A percentile compares a stretch with the other conserved stretches of the same genome.
These are phyloP conservation scores for Ophioninae sp. DNA, from an alignment of 2,888 invertebrate species.

Conservation along the genomic window DNA sequence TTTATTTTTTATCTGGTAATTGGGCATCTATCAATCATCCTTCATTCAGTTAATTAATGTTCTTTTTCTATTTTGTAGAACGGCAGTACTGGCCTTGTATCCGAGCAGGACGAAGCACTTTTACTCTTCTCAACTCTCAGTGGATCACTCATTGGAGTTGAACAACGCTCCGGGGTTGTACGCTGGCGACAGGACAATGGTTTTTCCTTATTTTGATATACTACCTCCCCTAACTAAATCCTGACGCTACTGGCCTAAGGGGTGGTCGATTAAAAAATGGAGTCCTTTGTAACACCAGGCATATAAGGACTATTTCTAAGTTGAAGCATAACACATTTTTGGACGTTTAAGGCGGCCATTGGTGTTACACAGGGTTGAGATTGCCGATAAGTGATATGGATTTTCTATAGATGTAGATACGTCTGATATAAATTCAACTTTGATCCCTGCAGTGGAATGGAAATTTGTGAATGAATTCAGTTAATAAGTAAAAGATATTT, in stretches of 20 bases:
- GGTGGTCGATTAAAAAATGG: neutral
- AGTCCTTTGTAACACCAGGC: neutral
- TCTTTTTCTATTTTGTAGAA: constrained; percentile 64
- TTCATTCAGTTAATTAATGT: neutral
- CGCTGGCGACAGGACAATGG: constrained; percentile 96
- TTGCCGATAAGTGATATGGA: neutral
- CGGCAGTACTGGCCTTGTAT: constrained; percentile 74
- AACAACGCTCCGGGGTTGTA: constrained; percentile 91
- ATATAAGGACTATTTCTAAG: neutral
- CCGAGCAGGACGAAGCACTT: constrained; percentile 77
- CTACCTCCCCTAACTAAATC: no score
- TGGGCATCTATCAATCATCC: neutral
- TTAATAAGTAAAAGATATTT: neutral
- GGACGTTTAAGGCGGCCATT: neutral
- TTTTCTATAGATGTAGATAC: neutral
- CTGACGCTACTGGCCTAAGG: neutral
- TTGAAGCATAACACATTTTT: neutral
- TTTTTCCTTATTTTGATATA: constrained; percentile 77
- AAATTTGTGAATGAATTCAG: no score
- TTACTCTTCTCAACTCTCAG: constrained; percentile 95
- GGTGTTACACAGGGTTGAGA: neutral
- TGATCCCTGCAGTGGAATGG: neutral
- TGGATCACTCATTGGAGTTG: constrained; percentile 95
- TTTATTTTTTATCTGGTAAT: neutral
- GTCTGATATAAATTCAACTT: neutral